These are phyloP conservation scores for Agrotis ipsilon DNA, from an alignment of 2,888 invertebrate species.

Conservation along the genomic window DNA sequence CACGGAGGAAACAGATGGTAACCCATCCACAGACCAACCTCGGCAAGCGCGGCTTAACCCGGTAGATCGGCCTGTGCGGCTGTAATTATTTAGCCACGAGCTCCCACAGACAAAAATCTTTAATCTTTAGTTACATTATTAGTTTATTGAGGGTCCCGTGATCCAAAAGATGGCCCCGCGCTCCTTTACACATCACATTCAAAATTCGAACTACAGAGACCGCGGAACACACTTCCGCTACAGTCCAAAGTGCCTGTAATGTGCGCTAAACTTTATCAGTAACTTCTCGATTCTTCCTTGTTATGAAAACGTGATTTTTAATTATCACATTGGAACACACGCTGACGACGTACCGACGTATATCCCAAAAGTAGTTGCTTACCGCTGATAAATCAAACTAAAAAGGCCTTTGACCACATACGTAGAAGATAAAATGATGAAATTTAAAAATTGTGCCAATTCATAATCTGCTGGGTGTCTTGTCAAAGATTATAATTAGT, in stretches of 20 bases:
- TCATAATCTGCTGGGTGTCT: conserved; percentile 3
- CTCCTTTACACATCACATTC: too few relatives aligned
- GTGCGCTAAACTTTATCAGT: background rate
- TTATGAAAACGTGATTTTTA: conserved; percentile 11
- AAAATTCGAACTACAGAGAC: too few relatives aligned
- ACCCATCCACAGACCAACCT: too few relatives aligned
- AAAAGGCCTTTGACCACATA: conserved; percentile 48
- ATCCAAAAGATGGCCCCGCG: too few relatives aligned
- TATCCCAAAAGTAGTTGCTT: background rate
- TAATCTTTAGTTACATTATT: too few relatives aligned
- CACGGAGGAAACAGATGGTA: too few relatives aligned
- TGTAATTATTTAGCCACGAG: too few relatives aligned
- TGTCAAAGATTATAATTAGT: background rate
- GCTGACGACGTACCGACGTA: background rate
- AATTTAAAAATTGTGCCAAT: conserved; percentile 1
- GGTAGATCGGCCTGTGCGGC: too few relatives aligned
- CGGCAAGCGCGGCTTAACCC: too few relatives aligned
- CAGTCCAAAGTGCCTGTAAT: background rate
- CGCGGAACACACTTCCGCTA: background rate
- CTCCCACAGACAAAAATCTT: too few relatives aligned
- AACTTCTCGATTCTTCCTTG: background rate
- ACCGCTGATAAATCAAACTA: conserved; percentile 24
- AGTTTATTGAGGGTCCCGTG: too few relatives aligned
- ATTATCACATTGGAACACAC: background rate
- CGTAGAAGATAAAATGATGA: conserved; percentile 42